These are phyloP conservation scores for Euclidia mi DNA, from an alignment of 2,888 invertebrate species.

Conservation along the genomic window DNA sequence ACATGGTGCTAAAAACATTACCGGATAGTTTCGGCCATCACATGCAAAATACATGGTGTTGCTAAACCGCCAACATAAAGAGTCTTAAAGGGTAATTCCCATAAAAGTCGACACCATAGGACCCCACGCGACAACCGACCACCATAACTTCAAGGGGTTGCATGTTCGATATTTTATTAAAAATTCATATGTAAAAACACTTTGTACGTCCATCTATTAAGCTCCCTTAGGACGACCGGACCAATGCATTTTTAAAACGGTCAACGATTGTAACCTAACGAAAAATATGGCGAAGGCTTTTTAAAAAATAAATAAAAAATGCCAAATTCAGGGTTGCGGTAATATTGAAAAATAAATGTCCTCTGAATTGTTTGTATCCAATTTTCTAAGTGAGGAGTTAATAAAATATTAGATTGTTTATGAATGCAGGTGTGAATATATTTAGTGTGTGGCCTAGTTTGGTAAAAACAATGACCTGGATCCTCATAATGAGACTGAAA, in stretches of 20 bases:
- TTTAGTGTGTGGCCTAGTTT: too few species aligned
- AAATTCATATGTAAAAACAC: slow-evolving; percentile 84
- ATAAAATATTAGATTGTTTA: too few species aligned
- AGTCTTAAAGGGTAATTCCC: slow-evolving; percentile 52
- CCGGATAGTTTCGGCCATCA: too few species aligned
- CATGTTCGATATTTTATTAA: slow-evolving; percentile 82
- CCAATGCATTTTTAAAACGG: slow-evolving; percentile 79
- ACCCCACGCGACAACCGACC: slow-evolving; percentile 47
- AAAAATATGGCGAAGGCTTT: slow-evolving; percentile 33
- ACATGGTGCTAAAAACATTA: too few species aligned
- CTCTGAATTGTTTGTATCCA: too few species aligned
- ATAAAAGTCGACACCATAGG: slow-evolving; percentile 60
- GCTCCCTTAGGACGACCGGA: slow-evolving; percentile 57
- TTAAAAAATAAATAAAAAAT: slow-evolving; percentile 21
- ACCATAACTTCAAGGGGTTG: slow-evolving; percentile 63
- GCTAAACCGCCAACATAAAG: slow-evolving; percentile 47
- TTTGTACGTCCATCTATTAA: slow-evolving; percentile 77
- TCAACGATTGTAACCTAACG: slow-evolving; percentile 53
- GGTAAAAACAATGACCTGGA: too few species aligned
- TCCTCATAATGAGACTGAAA: too few species aligned
- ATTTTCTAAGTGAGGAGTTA: too few species aligned
- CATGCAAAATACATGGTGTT: slow-evolving; percentile 30
- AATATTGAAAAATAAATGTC: slow-evolving; percentile 8
- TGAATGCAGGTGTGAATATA: too few species aligned
- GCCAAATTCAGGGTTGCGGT: slow-evolving; percentile 5